Conservation (phyloP, 2,888 invertebrate species). For the Xanthorhoe designata region DNA sequence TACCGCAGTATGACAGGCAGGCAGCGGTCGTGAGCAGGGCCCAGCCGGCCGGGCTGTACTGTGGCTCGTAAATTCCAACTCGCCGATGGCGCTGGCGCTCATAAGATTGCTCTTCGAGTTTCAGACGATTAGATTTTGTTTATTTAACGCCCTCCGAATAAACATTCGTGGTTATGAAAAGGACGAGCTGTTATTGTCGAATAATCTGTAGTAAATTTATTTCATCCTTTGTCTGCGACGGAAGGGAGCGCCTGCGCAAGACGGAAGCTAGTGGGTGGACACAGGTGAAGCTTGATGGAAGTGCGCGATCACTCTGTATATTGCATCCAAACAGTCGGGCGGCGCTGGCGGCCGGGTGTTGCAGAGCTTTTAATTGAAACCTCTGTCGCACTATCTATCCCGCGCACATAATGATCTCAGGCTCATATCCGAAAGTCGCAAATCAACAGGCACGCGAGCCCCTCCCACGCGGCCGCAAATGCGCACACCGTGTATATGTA, state of each 20-base stretch:
- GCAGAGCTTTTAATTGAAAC: constrained; percentile 39
- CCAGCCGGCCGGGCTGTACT: constrained; percentile 30
- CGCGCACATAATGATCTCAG: constrained; percentile 55
- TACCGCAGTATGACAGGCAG: no score
- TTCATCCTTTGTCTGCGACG: constrained; percentile 15
- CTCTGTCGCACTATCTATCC: constrained; percentile 40
- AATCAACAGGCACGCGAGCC: constrained; percentile 45
- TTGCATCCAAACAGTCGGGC: background rate
- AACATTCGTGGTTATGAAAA: constrained; percentile 19
- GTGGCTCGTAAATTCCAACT: constrained; percentile 61
- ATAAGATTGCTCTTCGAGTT: constrained; percentile 69
- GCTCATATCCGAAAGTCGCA: constrained; percentile 58
- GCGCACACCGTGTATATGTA: constrained; percentile 84
- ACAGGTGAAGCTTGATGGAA: constrained; percentile 12
- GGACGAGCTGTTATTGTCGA: constrained; percentile 1
- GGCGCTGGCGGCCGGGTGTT: background rate
- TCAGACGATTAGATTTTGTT: constrained; percentile 57
- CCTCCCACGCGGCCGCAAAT: constrained; percentile 66
- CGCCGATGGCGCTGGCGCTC: constrained; percentile 70
- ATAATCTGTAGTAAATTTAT: constrained; percentile 15
- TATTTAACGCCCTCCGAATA: constrained; percentile 62
- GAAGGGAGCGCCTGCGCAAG: constrained; percentile 10
- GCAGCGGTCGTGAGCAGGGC: background rate
- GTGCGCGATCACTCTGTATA: background rate
- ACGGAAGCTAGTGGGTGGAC: constrained; percentile 11